Evolutionary conservation across 1,140 invertebrate species (phyloP), one percentile per base, ranked within the genome.

Genomic region (Drosophila chauvacae): DNA sequence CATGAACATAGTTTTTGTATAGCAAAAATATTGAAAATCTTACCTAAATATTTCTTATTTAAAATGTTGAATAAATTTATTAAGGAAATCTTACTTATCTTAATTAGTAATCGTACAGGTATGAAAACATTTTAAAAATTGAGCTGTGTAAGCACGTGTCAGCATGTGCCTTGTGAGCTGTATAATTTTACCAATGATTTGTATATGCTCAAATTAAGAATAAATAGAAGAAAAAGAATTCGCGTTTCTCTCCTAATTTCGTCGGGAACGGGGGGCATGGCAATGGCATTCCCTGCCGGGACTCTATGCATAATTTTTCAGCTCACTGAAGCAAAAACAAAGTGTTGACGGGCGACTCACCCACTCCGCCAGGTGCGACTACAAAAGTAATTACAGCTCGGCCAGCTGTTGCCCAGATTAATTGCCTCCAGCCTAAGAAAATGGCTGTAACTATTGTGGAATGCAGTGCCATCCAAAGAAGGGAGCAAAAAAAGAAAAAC

Each of bases 351-450:
- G 50, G 51, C 59, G 18, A 39, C 39, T 50, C 20, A 18, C 26
- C n/a, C 14, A 41, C 41, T 13, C 61, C 55, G 41, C 44, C 69
- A 80, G 64, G 73, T 72, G 51, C n/a, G 66, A 73, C 70, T 62
- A 78, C 82, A 86, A 77, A 77, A 71, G 79, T 86, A 86, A 86
- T 86, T 87, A 87, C 58, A 79, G 50, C 26, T 55, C 63, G 30
- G 74, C 73, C 80, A 77, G 79, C 80, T 87, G 76, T 77, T 86
- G 83, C 73, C 79, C 71, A 87, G 57, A 86, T 86, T 87, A 86
- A 87, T 87, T 87, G 75, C 73, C 58, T 41, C 10, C 64, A 39
- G 55, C 45, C 39, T 65, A 18, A 33, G 39, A n/a, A 57, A 64
- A 61, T 64, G 56, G 28, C 57, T 26, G 16, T 44, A 35, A 44